Conservation (phyloP, 2,888 invertebrate genomes). For the Hydrotaea cyrtoneurina region DNA sequence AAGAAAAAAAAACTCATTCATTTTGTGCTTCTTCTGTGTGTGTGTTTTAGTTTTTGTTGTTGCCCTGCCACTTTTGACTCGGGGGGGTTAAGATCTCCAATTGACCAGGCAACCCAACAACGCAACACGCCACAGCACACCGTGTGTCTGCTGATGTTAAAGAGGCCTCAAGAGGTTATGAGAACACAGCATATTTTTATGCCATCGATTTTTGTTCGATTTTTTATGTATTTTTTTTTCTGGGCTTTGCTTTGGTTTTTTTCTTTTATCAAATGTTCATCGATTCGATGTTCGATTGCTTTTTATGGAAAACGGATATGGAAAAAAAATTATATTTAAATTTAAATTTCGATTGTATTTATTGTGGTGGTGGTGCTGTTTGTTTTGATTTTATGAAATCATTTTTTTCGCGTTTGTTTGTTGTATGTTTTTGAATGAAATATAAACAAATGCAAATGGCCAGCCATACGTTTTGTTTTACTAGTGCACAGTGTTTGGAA, state of each 20-base stretch:
- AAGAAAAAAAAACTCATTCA: background rate
- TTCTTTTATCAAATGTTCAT: slow-evolving; percentile 19
- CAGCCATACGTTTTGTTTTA: no score
- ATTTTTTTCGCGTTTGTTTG: background rate
- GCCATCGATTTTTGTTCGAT: background rate
- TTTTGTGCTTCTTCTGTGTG: background rate
- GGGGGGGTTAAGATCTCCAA: slow-evolving; percentile 21
- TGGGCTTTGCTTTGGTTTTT: background rate
- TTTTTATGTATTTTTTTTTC: background rate
- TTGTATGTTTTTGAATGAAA: background rate
- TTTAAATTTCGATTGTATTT: slow-evolving; percentile 12
- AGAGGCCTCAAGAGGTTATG: slow-evolving; percentile 62
- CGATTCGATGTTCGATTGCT: slow-evolving; percentile 17
- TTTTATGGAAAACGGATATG: slow-evolving; percentile 30
- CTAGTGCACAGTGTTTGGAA: background rate
- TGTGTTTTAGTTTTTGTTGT: background rate
- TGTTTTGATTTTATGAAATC: slow-evolving; percentile 19
- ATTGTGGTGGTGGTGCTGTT: background rate
- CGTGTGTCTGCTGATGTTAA: background rate
- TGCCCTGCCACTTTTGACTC: slow-evolving; percentile 3
- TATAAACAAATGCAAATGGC: background rate
- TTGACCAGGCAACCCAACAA: slow-evolving; percentile 15
- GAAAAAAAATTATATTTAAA: slow-evolving; percentile 16
- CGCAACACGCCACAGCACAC: background rate
- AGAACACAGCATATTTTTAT: slow-evolving; percentile 60